Evolutionary conservation across 2,113 vertebrate genomes (phyloP), one percentile per base, ranked within the genome.

Genomic region (Melanerpes aurifrons): DNA sequence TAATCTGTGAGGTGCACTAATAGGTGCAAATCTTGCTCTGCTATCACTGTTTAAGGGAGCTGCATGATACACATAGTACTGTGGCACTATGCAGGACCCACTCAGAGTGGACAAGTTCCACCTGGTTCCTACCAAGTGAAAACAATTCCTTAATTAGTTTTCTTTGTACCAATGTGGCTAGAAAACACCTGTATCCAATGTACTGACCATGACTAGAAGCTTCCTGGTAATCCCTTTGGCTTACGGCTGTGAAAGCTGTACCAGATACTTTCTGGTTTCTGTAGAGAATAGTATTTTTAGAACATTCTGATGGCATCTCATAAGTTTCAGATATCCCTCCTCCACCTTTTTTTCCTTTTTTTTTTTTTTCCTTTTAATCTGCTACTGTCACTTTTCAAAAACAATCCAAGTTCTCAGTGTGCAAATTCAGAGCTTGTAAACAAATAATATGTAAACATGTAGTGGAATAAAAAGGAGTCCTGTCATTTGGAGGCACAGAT

Each of bases 371-470:
- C 26, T 58, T 25, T 53, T 7, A 0, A 57, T 72, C 9, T 70
- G 11, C 45, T 89, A 70, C 56, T 93, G 53, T 72, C 43, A 43
- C 25, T 96, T 87, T 66, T 67, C 63, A 90, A 28, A 95, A 90
- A 79, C 70, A 94, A 75, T 16, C n/a, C 0, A 3, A 71, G 11
- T 86, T 90, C 26, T 79, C 9, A 32, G 7, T 62, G 56, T 79
- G 47, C 56, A 89, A 61, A 84, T 73, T 79, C 59, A 79, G 59
- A 73, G 59, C 12, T 76, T 79, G 62, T 35, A 90, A 62, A 62
- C 14, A 79, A 93, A 62, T 81, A 63, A 48, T 57, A 64, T 13
- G 6, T 40, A 68, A 43, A 48, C 56, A 18, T 54, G 4, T 69
- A 48, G 16, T 47, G 16, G 24, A 86, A 62, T 59, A 78, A 72